Percentiles rank a stretch among this genome's conserved stretches.
Evolutionary conservation across 2,888 invertebrate genomes (phyloP).

Genomic region (Maniola hyperantus): DNA sequence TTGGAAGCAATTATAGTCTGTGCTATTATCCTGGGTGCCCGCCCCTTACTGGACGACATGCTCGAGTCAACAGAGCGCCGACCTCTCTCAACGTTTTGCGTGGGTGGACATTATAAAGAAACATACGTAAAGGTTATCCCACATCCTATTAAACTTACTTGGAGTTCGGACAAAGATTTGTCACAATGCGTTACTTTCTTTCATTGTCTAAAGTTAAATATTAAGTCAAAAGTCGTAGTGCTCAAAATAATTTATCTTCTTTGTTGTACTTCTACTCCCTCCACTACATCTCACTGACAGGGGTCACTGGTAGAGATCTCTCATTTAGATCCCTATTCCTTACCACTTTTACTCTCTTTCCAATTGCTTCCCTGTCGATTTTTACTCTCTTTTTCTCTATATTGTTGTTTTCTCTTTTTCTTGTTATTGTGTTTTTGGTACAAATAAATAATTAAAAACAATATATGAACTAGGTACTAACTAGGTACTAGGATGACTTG

Average conservation of each 20-base stretch:
- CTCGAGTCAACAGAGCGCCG: constrained; percentile 45
- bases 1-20: constrained; percentile 59
- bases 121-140: constrained; percentile 29
- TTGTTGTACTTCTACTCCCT: no score
- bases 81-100: constrained; percentile 43
- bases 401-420: no score
- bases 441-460: no score
- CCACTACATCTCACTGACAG: no score
- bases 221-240: not conserved
- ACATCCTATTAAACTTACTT: constrained; percentile 18
- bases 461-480: no score
- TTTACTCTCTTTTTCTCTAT: no score
- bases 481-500: no score
- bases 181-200: constrained; percentile 20
- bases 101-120: constrained; percentile 46
- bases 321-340: no score
- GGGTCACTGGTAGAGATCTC: no score
- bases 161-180: constrained; percentile 22
- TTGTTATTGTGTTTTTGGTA: no score
- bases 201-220: not conserved
- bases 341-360: no score
- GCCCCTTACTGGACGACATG: constrained; percentile 51
- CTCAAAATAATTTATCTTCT: not conserved
- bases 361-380: no score
- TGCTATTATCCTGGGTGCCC: constrained; percentile 52